Evolutionary conservation across 2,797 vertebrate species (phyloP).

Genomic region (Myiotriccus ornatus): DNA sequence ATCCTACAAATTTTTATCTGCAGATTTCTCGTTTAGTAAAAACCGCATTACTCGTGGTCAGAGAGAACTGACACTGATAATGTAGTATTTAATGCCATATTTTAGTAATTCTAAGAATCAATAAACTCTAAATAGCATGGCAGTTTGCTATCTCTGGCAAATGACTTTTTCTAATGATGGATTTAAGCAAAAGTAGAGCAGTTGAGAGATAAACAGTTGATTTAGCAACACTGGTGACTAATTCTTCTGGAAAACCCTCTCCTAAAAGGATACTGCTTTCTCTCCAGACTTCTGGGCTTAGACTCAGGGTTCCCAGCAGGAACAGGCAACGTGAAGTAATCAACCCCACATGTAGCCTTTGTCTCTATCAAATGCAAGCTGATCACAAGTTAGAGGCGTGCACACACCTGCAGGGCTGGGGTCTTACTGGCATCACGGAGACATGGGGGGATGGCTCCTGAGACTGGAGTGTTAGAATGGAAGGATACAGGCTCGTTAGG

Average conservation of each 20-base stretch:
- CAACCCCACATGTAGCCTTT: not conserved
- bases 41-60: not conserved
- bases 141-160: not conserved
- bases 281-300: not conserved
- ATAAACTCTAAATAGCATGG: not conserved
- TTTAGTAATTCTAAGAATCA: not conserved
- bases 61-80: not conserved
- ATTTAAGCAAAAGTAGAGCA: not conserved
- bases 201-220: not conserved
- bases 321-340: not conserved
- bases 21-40: not conserved
- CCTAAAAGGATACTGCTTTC: not conserved
- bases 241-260: not conserved
- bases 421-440: not conserved
- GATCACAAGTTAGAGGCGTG: not conserved
- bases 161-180: not conserved
- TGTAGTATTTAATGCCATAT: not conserved
- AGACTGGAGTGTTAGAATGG: not conserved
- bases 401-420: not conserved
- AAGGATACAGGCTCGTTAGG: not conserved
- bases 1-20: not conserved
- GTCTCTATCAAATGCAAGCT: not conserved
- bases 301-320: not conserved
- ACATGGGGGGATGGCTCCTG: not conserved
- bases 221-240: not conserved